phyloP scores from a whole-genome alignment of 2,888 invertebrate species.

The Rhingia rostrata region DNA sequence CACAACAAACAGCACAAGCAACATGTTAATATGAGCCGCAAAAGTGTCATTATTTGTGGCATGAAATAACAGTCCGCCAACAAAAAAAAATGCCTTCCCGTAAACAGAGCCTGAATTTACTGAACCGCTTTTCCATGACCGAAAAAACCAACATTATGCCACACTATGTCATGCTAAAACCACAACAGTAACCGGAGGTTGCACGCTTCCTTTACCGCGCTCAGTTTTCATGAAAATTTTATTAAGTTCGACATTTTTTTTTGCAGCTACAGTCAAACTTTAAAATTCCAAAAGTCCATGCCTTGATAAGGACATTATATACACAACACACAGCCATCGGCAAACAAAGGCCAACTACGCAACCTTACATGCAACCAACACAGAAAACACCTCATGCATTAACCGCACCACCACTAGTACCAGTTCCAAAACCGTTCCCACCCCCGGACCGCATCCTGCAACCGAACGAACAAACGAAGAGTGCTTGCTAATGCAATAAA shows the following conservation, averaged over 20 bases:
- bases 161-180: conserved; percentile 29
- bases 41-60: not conserved
- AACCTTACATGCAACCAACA: conserved; percentile 10
- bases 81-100: not conserved
- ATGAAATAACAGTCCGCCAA: not conserved
- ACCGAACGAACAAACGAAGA: conserved; percentile 41
- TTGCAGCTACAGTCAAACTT: conserved; percentile 9
- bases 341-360: conserved; percentile 1
- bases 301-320: not conserved
- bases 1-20: no score
- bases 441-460: not conserved
- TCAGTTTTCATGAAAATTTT: conserved; percentile 35
- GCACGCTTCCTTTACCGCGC: not conserved
- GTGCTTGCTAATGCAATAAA: conserved; percentile 67
- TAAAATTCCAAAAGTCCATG: conserved; percentile 26
- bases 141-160: conserved; percentile 21
- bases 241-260: conserved; percentile 12
- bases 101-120: not conserved
- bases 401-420: conserved; percentile 15
- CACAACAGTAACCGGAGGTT: conserved; percentile 18
- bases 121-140: not conserved
- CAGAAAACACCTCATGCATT: conserved; percentile 32
- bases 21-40: no score
- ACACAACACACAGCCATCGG: not conserved
- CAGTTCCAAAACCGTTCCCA: not conserved